A percentile compares a stretch with the other conserved stretches of the same genome.
Evolutionary conservation across 2,888 invertebrate species (phyloP).

Genomic region (Pollenia labialis): DNA sequence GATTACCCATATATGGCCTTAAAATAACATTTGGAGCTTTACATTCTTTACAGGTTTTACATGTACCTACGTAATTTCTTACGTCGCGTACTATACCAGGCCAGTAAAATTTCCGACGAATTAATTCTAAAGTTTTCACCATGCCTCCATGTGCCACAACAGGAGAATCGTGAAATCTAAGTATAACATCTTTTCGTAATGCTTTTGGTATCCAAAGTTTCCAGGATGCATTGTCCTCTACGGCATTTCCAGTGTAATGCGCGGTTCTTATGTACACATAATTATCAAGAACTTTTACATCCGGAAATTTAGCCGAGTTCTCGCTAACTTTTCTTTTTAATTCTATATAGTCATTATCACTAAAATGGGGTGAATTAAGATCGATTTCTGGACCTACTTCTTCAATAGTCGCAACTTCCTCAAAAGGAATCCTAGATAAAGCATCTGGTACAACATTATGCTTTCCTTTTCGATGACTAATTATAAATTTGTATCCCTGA

Average conservation of each 20-base stretch:
- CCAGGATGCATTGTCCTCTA: constrained; percentile 10
- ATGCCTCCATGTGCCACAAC: constrained; percentile 33
- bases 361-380: constrained; percentile 33
- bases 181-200: background rate
- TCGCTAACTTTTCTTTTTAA: background rate
- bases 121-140: constrained; percentile 24
- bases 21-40: constrained; percentile 51
- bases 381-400: constrained; percentile 28
- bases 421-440: constrained; percentile 13
- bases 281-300: constrained; percentile 24
- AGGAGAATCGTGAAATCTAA: background rate
- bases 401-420: background rate
- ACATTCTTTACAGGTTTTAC: constrained; percentile 9
- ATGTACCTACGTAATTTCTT: constrained; percentile 2
- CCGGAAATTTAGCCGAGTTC: constrained; percentile 1
- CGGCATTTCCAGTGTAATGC: constrained; percentile 11
- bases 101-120: constrained; percentile 33
- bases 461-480: background rate
- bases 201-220: constrained; percentile 31
- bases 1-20: constrained; percentile 65
- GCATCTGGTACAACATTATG: constrained; percentile 33
- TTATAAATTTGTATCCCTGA: background rate
- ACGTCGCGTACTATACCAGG: constrained; percentile 48
- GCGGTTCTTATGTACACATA: constrained; percentile 17
- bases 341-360: constrained; percentile 14